Evolutionary conservation across 2,888 invertebrate species (phyloP).

Genomic region (Xanthorhoe spadicearia): DNA sequence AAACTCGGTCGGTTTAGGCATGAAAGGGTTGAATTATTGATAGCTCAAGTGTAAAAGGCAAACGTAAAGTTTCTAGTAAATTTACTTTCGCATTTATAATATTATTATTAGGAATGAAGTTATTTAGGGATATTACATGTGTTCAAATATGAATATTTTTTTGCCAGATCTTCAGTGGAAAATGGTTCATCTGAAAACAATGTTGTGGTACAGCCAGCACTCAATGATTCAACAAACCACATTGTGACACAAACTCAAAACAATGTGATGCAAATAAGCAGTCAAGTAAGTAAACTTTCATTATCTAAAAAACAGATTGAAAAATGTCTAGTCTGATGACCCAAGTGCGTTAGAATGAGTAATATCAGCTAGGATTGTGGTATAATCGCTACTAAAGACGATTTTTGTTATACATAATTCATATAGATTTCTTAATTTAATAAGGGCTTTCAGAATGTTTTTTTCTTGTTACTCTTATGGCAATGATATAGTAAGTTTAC

Average conservation of each 20-base stretch:
- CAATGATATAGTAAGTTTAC: no score
- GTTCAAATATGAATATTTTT: slow-evolving; percentile 29
- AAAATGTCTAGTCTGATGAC: neutral
- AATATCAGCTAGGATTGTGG: no score
- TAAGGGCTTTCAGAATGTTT: no score
- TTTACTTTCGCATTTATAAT: neutral
- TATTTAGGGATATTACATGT: neutral
- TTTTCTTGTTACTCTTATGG: no score
- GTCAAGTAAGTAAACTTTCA: slow-evolving; percentile 62
- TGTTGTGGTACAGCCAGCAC: slow-evolving; percentile 43
- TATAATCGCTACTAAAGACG: no score
- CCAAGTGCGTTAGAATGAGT: no score
- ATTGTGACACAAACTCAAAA: slow-evolving; percentile 42
- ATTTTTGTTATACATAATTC: no score
- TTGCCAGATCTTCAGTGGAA: slow-evolving; percentile 54
- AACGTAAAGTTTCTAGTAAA: no score
- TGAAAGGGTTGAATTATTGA: no score
- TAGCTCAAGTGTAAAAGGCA: no score
- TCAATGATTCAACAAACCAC: slow-evolving; percentile 51
- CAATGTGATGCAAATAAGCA: slow-evolving; percentile 78
- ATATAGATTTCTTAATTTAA: no score
- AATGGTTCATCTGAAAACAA: slow-evolving; percentile 65
- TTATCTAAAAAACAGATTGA: neutral
- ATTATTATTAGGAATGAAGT: neutral
- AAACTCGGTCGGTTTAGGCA: no score